These are phyloP conservation scores for Morpho deidamia DNA, from an alignment of 2,888 invertebrate species.

Conservation along the genomic window DNA sequence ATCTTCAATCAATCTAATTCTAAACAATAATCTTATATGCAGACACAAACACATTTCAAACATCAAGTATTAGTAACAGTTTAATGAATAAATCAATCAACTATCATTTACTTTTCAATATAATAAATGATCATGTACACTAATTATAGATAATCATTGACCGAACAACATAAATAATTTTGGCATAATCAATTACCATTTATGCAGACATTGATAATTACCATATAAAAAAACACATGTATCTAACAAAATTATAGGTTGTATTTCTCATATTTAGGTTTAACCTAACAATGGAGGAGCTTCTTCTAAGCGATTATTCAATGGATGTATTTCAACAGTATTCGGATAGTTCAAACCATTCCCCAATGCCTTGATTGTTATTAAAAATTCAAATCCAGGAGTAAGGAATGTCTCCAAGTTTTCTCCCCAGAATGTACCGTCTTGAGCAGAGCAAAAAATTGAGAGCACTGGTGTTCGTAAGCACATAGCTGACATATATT, in stretches of 20 bases:
- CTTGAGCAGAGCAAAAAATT: constrained; percentile 25
- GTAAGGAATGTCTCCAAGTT: constrained; percentile 17
- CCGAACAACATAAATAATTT: no score
- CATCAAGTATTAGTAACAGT: no score
- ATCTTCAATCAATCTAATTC: no score
- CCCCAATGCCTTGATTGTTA: constrained; percentile 23
- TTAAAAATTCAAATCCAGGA: constrained; percentile 26
- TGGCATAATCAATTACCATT: no score
- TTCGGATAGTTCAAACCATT: constrained; percentile 22
- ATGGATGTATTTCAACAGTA: constrained; percentile 17
- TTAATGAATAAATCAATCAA: no score
- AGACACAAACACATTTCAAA: no score
- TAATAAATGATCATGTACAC: no score
- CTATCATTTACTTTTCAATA: no score
- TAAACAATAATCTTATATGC: no score
- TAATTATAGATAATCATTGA: no score
- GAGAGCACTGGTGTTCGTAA: constrained; percentile 23
- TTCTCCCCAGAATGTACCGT: constrained; percentile 19
- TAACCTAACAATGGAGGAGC: neutral
- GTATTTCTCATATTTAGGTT: neutral
- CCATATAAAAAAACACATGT: no score
- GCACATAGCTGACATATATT: constrained; percentile 24
- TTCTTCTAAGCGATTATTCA: constrained; percentile 1
- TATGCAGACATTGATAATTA: neutral
- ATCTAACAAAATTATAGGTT: neutral